These are phyloP conservation scores for Anseranas semipalmata DNA, from an alignment of 2,113 vertebrate genomes.

Conservation along the genomic window DNA sequence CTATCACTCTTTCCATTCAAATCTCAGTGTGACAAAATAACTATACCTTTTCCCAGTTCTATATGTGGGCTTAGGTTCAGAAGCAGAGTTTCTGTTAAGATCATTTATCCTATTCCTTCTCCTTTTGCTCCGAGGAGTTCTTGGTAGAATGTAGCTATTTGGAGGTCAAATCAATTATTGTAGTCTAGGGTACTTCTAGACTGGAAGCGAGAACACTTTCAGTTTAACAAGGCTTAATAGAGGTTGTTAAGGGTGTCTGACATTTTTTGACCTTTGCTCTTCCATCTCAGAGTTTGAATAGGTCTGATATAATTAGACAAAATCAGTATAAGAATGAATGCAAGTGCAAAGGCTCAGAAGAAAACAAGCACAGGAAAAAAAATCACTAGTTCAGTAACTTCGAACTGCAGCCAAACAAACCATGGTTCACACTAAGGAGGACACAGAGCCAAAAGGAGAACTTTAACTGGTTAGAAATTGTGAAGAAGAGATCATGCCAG, in stretches of 20 bases:
- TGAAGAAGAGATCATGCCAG: background rate
- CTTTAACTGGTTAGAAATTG: background rate
- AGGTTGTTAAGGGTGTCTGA: slow-evolving; percentile 37
- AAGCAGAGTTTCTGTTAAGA: background rate
- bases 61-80: background rate
- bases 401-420: background rate
- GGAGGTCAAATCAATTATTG: slow-evolving; percentile 64
- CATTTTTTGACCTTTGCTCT: slow-evolving; percentile 63
- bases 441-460: background rate
- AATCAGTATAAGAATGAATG: slow-evolving; percentile 29
- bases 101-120: background rate
- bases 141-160: slow-evolving; percentile 13
- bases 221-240: slow-evolving; percentile 50
- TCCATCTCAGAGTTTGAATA: slow-evolving; percentile 42
- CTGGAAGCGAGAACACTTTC: slow-evolving; percentile 35
- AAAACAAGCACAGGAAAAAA: background rate
- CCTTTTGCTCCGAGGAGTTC: background rate
- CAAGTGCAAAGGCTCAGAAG: slow-evolving; percentile 8
- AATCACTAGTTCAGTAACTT: background rate
- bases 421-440: background rate
- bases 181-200: slow-evolving; percentile 30
- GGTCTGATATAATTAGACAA: slow-evolving; percentile 61
- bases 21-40: background rate
- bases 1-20: background rate
- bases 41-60: background rate